Conservation (phyloP, 1,140 invertebrate species). For the Hydropsyche tenuis region DNA sequence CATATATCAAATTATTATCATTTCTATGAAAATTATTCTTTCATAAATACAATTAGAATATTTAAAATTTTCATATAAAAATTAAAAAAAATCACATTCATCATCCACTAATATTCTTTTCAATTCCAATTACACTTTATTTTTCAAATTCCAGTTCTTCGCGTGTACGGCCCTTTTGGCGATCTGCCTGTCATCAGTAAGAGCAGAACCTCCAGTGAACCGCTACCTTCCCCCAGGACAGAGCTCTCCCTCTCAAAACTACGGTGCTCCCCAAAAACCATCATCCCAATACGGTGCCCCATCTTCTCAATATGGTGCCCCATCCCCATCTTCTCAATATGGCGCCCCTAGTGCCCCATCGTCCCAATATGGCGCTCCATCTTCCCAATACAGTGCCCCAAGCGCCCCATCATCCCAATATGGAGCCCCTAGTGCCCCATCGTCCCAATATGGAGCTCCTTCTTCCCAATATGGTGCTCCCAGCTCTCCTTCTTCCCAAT, state of each 20-base stretch:
- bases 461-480: slow-evolving; percentile 38
- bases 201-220: slow-evolving; percentile 43
- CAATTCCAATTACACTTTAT: too few relatives aligned
- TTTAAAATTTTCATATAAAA: too few relatives aligned
- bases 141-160: slow-evolving; percentile 31
- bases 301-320: slow-evolving; percentile 40
- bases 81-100: too few relatives aligned
- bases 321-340: slow-evolving; percentile 37
- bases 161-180: background rate
- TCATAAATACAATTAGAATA: too few relatives aligned
- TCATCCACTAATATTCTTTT: too few relatives aligned
- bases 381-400: slow-evolving; percentile 35
- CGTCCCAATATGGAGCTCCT: slow-evolving; percentile 43
- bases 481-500: slow-evolving; percentile 30
- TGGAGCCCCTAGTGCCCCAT: slow-evolving; percentile 35
- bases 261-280: slow-evolving; percentile 40
- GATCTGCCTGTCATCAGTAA: slow-evolving; percentile 33
- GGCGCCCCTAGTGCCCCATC: slow-evolving; percentile 38
- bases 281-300: slow-evolving; percentile 48
- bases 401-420: slow-evolving; percentile 40
- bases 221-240: slow-evolving; percentile 42
- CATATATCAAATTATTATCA: too few relatives aligned
- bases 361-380: slow-evolving; percentile 41
- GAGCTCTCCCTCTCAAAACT: slow-evolving; percentile 35
- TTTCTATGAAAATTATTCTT: too few relatives aligned